Base-by-base conservation (phyloP, 2,113 vertebrate species). In the Turnix velox region DNA sequence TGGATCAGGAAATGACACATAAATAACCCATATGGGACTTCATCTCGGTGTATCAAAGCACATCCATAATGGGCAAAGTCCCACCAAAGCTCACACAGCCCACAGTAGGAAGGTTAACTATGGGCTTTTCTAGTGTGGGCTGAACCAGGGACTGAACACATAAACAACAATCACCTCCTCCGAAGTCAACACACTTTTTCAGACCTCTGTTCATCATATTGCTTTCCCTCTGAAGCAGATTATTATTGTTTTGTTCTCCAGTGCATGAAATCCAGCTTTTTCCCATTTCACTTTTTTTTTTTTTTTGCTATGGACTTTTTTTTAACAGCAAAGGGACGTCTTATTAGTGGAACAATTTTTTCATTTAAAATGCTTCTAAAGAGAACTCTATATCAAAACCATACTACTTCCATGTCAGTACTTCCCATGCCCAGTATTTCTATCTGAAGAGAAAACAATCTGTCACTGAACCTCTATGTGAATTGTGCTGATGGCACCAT, bases 361-460 rank as follows among this genome's bases (percentile, higher is more conserved):
- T 52, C 79, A 88, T 88, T 94, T 84, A 86, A 94, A 97, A 82
- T 61, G 89, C 20, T 61, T 61, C 94, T 84, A 75, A 84, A 90
- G 72, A 92, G 31, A 79, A 61, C 62, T 72, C 69, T 81, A 46
- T 73, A 72, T 61, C 39, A 68, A 81, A 87, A 46, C 39, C 66
- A 92, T 92, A 90, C 62, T 33, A 43, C 84, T n/a, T n/a, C n/a
- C n/a, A n/a, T n/a, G n/a, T 48, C 58, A 80, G 57, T 68, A 62
- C 68, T 84, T 81, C 57, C 65, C 83, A 81, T 77, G 81, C 76
- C 51, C 71, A 54, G 5, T 40, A 73, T 92, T 62, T 37, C 55
- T 89, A 75, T 84, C 87, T 84, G 91, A 94, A 93, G 42, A 93
- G 45, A 75, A 96, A 97, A 45, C 31, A 39, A 94, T 92, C 88